These are phyloP conservation scores for Protobothrops mucrosquamatus DNA, from an alignment of 2,113 vertebrate genomes.

Conservation along the genomic window DNA sequence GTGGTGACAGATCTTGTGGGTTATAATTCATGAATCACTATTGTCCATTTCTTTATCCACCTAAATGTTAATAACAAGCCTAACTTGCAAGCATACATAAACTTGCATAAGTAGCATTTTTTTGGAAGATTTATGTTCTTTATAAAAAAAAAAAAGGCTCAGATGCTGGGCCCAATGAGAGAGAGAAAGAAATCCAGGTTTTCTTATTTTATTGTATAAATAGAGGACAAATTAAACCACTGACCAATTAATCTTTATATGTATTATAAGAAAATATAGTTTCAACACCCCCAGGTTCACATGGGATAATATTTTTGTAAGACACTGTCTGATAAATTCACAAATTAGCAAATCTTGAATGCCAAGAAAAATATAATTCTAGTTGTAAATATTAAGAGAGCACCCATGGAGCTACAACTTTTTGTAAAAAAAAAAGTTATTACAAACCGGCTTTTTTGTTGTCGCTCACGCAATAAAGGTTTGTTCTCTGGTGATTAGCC, in stretches of 20 bases:
- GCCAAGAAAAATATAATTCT: background rate
- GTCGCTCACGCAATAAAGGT: background rate
- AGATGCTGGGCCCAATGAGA: background rate
- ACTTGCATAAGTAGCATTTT: background rate
- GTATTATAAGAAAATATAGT: background rate
- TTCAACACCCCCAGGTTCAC: background rate
- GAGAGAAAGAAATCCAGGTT: background rate
- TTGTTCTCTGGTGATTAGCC: background rate
- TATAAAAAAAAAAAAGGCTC: background rate
- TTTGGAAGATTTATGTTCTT: background rate
- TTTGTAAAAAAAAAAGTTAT: background rate
- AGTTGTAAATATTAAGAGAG: background rate
- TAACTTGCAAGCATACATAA: background rate
- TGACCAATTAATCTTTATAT: background rate
- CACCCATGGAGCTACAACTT: background rate
- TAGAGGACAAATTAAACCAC: background rate
- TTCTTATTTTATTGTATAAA: background rate
- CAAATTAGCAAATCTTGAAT: background rate
- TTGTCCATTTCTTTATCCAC: background rate
- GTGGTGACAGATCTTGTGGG: background rate
- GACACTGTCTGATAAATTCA: background rate
- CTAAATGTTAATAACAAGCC: background rate
- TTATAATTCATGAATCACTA: background rate
- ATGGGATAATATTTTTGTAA: background rate
- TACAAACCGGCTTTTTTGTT: background rate